Conservation (phyloP, 64 coral and sea anemone genomes). For the Pocillopora damicornis region DNA sequence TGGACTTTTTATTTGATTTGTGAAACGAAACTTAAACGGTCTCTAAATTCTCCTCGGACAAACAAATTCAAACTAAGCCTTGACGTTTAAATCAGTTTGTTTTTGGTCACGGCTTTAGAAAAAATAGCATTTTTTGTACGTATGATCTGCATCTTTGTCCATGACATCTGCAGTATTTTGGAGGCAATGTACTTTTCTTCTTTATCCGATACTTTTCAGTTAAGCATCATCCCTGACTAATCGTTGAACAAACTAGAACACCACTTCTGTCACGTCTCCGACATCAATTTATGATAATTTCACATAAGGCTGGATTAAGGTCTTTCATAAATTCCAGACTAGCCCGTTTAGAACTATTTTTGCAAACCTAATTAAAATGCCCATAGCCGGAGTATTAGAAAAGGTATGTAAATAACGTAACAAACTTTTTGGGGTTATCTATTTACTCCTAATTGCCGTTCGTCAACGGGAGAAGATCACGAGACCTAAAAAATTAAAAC, state of each 20-base stretch:
- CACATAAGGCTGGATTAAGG: neutral
- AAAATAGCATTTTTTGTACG: too few species aligned
- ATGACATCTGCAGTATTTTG: neutral
- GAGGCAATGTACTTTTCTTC: neutral
- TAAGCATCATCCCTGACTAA: neutral
- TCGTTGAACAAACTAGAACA: neutral
- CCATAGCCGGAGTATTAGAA: neutral
- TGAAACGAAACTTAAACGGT: neutral
- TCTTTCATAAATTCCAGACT: neutral
- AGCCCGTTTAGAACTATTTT: neutral
- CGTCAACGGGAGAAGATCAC: too few species aligned
- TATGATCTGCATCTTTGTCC: too few species aligned
- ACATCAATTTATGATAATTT: neutral
- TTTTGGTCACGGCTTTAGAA: too few species aligned
- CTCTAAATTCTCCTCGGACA: neutral
- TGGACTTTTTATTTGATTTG: neutral
- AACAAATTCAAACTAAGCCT: neutral
- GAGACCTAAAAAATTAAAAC: too few species aligned
- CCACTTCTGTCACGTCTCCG: neutral
- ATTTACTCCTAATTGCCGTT: too few species aligned
- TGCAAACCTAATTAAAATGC: neutral
- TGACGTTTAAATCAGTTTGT: too few species aligned
- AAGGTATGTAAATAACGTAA: neutral
- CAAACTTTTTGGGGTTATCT: neutral
- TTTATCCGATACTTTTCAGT: neutral